Conservation (phyloP, 2,888 invertebrate genomes). For the Torymus auratus region DNA sequence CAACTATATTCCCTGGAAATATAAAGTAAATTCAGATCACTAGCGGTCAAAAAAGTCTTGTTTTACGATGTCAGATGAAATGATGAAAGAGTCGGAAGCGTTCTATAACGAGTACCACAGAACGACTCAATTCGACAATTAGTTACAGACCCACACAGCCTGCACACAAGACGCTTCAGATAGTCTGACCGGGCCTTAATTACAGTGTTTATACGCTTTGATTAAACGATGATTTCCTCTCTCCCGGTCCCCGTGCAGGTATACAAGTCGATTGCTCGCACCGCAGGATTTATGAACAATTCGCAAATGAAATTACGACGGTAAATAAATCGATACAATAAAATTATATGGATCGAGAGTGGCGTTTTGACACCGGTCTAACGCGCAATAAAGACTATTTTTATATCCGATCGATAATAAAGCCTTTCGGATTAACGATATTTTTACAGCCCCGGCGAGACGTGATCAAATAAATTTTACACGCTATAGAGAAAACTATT, state of each 20-base stretch:
- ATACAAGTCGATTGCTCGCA: neutral
- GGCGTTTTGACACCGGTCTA: slow-evolving; percentile 24
- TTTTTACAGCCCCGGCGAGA: too few species aligned
- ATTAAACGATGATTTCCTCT: slow-evolving; percentile 36
- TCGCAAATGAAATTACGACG: slow-evolving; percentile 27
- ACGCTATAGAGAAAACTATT: too few species aligned
- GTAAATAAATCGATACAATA: slow-evolving; percentile 27
- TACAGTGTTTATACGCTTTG: slow-evolving; percentile 50
- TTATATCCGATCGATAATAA: slow-evolving; percentile 7
- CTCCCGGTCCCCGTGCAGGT: neutral
- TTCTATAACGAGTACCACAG: neutral
- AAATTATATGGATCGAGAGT: slow-evolving; percentile 20
- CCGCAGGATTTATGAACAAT: slow-evolving; percentile 31
- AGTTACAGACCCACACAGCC: slow-evolving; percentile 14
- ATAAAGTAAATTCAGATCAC: too few species aligned
- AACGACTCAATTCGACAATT: slow-evolving; percentile 52
- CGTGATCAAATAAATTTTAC: too few species aligned
- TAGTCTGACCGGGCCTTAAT: slow-evolving; percentile 29
- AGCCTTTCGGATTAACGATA: neutral
- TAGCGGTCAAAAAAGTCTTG: neutral
- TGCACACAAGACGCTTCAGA: neutral
- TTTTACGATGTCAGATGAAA: neutral
- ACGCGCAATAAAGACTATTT: neutral
- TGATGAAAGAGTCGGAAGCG: slow-evolving; percentile 1
- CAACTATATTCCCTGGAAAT: too few species aligned